Percentiles rank a stretch among this genome's conserved stretches.
Conservation (phyloP, 2,888 invertebrate species). For the Uloborus plumipes region DNA sequence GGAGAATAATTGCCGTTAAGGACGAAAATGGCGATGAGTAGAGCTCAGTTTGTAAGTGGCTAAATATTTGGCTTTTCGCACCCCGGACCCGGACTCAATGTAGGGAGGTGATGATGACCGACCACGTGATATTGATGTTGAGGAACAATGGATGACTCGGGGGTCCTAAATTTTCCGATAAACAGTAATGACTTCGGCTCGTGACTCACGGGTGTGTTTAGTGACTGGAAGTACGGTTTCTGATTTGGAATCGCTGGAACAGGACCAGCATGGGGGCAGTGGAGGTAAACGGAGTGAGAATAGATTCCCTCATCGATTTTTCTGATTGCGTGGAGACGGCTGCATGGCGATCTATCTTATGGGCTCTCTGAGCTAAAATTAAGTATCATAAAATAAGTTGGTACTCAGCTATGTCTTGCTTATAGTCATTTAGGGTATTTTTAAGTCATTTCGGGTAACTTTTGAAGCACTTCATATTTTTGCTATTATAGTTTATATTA, state of each 20-base stretch:
- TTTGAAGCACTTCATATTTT: no score
- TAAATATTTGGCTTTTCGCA: constrained; percentile 43
- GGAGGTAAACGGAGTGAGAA: not conserved
- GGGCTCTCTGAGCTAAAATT: no score
- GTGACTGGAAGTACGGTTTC: constrained; percentile 35
- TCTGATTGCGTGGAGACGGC: no score
- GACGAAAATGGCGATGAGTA: constrained; percentile 7
- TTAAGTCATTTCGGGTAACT: no score
- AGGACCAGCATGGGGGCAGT: not conserved
- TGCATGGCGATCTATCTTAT: no score
- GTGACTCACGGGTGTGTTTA: constrained; percentile 46
- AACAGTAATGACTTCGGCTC: constrained; percentile 47
- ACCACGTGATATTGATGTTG: constrained; percentile 49
- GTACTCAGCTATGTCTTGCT: not conserved
- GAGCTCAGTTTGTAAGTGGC: constrained; percentile 5
- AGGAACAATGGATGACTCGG: constrained; percentile 43
- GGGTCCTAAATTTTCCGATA: constrained; percentile 56
- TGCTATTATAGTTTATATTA: no score
- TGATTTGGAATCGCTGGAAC: constrained; percentile 49
- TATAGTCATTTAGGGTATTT: no score
- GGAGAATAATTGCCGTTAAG: not conserved
- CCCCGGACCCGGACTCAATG: not conserved
- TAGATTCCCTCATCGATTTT: not conserved
- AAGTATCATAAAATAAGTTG: no score
- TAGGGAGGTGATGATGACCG: constrained; percentile 30